A percentile compares a stretch with the other conserved stretches of the same genome.
Conservation (phyloP, 2,797 vertebrate genomes). For the Coregonus ussuriensis region DNA sequence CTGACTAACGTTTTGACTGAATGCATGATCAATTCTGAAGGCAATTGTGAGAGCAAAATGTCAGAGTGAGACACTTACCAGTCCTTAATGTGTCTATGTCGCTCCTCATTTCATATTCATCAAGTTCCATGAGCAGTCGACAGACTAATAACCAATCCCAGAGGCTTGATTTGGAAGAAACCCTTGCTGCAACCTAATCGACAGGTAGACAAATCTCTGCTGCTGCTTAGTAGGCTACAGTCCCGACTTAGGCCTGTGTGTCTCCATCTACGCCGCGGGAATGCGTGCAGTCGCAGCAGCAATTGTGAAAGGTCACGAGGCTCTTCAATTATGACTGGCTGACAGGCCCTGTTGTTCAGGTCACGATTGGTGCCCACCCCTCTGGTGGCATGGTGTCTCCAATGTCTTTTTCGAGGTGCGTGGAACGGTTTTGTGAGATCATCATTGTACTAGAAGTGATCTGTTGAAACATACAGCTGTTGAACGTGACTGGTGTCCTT, state of each 20-base stretch:
- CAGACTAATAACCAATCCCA: background rate
- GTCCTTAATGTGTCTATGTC: background rate
- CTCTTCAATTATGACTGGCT: background rate
- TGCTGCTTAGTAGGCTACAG: background rate
- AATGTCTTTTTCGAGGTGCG: background rate
- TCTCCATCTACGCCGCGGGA: background rate
- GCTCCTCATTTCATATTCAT: background rate
- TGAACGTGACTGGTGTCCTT: background rate
- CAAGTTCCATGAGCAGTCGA: background rate
- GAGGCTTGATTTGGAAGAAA: constrained; percentile 1
- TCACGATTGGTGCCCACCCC: constrained; percentile 2
- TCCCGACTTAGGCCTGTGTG: background rate
- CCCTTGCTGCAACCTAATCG: background rate
- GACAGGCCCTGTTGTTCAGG: constrained; percentile 15
- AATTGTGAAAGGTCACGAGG: constrained; percentile 6
- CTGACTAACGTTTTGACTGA: no score
- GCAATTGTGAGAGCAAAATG: background rate
- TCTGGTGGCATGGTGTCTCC: background rate
- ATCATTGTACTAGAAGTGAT: background rate
- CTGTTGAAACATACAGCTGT: background rate
- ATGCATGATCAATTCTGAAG: background rate
- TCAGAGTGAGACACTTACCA: background rate
- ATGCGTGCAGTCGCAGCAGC: background rate
- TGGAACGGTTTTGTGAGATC: background rate
- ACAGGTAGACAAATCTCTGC: background rate